Conservation (phyloP, 1,140 invertebrate species). For the Drosophila leontia region DNA sequence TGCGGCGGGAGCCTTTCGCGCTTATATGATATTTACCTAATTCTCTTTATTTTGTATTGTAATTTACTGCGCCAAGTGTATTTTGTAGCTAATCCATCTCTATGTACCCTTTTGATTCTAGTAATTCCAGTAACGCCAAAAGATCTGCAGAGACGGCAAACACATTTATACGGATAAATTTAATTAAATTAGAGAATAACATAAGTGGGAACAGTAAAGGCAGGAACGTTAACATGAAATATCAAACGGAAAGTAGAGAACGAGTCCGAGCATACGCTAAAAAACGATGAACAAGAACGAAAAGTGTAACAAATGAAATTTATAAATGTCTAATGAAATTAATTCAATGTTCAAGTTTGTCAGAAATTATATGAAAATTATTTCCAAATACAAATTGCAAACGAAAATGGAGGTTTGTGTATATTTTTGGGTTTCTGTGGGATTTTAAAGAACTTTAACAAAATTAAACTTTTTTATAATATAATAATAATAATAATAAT, state of each 20-base stretch:
- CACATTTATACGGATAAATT: conserved; percentile 21
- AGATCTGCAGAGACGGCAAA: not conserved
- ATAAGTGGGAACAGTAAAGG: conserved; percentile 49
- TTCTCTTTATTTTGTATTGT: conserved; percentile 17
- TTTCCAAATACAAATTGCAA: conserved; percentile 61
- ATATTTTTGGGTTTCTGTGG: not conserved
- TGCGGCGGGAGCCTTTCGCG: not conserved
- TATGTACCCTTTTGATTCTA: conserved; percentile 15
- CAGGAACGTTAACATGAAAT: conserved; percentile 48
- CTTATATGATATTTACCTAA: conserved; percentile 16
- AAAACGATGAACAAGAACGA: conserved; percentile 51
- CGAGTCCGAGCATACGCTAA: conserved; percentile 15
- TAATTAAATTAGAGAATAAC: conserved; percentile 23
- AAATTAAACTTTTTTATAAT: not conserved
- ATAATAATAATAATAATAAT: too few relatives aligned
- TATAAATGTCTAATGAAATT: conserved; percentile 77
- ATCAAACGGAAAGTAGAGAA: conserved; percentile 28
- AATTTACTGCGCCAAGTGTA: conserved; percentile 17
- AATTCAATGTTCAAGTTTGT: conserved; percentile 83
- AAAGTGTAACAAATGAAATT: conserved; percentile 79
- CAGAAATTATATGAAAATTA: conserved; percentile 78
- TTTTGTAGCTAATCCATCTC: conserved; percentile 17
- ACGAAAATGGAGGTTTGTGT: not conserved
- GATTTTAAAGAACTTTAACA: not conserved
- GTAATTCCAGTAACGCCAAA: conserved; percentile 29